Evolutionary conservation across 2,797 vertebrate species (phyloP), one percentile per base, ranked within the genome.

Genomic region (Tragelaphus eurycerus): DNA sequence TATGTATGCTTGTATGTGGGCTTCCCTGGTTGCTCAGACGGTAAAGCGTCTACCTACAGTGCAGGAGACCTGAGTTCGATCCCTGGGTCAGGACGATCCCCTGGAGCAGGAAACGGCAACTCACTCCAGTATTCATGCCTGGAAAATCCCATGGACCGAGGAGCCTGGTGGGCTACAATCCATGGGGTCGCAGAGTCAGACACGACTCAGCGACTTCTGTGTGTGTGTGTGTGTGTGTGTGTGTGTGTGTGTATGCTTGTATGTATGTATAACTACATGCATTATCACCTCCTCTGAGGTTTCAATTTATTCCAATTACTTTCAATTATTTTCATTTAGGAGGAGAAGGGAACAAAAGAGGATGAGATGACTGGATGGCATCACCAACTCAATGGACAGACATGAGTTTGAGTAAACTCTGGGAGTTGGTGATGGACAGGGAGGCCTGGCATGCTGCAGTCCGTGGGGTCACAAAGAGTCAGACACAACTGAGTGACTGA

Each of bases 311-410:
- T 96, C 62, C 38, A 94, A 89, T 91, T 64, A 0, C 4, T 97
- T 97, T 96, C 10, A 31, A 90, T 91, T 71, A 0, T 3, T 97
- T 97, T 96, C 10, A 31, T 83, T 71, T 38, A 71, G 67, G 64
- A 67, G n/a, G n/a, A 71, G 19, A 71, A 38, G 2, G 34, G 67
- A 19, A 38, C 0, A 0, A 71, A 19, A 71, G 2, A 71, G 67
- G 67, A 71, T 38, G 19, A 71, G 67, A 38, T 71, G 67, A 5
- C 19, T 23, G 67, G 67, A 71, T 71, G 67, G 67, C 67, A 38
- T 13, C 34, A 71, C 34, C 0, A 0, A 38, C 10, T 38, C 34
- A 38, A 23, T 38, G 19, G 19, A 71, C 10, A 11, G 19, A 71
- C 10, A 11, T 71, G 67, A 71, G 67, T 71, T 6, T 71, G 67